phyloP scores from a whole-genome alignment of 1,140 invertebrate species.

The Belonocnema kinseyi region DNA sequence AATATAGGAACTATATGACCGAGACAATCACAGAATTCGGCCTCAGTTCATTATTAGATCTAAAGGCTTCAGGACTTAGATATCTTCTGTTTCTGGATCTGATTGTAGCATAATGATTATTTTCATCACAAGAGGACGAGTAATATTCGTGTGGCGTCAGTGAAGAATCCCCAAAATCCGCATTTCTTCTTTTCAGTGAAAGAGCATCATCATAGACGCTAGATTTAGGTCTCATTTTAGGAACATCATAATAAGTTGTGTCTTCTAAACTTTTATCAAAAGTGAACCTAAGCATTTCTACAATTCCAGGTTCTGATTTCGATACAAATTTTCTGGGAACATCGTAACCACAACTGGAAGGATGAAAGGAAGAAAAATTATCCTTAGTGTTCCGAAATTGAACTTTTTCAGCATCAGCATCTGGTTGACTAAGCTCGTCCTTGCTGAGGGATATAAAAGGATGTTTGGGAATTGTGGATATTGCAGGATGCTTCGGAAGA shows the following conservation, averaged over 20 bases:
- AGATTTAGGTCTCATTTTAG: conserved; percentile 40
- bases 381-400: background rate
- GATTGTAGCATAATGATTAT: conserved; percentile 42
- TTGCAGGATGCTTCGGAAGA: conserved; percentile 26
- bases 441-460: conserved; percentile 41
- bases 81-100: conserved; percentile 42
- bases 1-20: background rate
- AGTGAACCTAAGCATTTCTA: background rate
- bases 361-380: background rate
- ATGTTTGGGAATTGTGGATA: conserved; percentile 43
- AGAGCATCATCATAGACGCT: conserved; percentile 46
- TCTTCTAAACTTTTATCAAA: background rate
- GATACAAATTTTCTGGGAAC: conserved; percentile 48
- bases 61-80: background rate
- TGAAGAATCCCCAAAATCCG: background rate
- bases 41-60: conserved; percentile 33
- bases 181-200: conserved; percentile 40
- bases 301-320: conserved; percentile 39
- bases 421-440: background rate
- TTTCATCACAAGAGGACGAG: background rate
- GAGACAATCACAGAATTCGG: background rate
- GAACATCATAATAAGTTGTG: background rate
- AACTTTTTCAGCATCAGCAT: background rate
- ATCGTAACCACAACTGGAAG: conserved; percentile 38
- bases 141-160: conserved; percentile 30